These are phyloP conservation scores for Excalfactoria chinensis DNA, from an alignment of 2,113 vertebrate genomes.

Conservation along the genomic window DNA sequence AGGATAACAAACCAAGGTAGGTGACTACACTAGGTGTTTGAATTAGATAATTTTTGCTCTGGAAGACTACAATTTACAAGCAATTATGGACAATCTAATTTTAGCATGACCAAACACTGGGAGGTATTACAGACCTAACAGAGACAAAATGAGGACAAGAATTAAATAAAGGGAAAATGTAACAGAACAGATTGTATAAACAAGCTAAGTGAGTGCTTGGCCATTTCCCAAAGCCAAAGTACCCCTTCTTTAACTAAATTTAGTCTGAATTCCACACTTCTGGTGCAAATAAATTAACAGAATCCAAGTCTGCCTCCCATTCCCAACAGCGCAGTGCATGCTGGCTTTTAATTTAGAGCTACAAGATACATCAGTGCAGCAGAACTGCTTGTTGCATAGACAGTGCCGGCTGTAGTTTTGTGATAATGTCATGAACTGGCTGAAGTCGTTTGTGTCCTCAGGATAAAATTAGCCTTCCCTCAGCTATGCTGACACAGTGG, in stretches of 20 bases:
- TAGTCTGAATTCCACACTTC: not conserved
- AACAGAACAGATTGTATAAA: not conserved
- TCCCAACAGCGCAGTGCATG: not conserved
- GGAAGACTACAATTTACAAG: not conserved
- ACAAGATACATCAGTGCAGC: not conserved
- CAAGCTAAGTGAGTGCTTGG: not conserved
- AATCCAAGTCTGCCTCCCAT: not conserved
- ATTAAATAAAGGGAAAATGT: constrained; percentile 9
- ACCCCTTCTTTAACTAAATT: not conserved
- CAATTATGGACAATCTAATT: not conserved
- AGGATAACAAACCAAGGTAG: not conserved
- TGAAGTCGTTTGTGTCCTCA: not conserved
- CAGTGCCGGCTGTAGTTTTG: not conserved
- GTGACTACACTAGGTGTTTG: not conserved
- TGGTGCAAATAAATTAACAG: not conserved
- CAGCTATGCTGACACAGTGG: not conserved
- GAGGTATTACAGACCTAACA: not conserved
- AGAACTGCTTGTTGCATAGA: not conserved
- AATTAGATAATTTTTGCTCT: not conserved
- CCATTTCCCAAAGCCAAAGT: not conserved
- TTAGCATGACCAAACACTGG: not conserved
- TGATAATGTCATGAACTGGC: not conserved
- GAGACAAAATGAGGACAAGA: not conserved
- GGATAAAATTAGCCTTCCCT: not conserved
- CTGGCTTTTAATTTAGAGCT: not conserved